A percentile compares a stretch with the other conserved stretches of the same genome.
Evolutionary conservation across 2,113 vertebrate genomes (phyloP).

Genomic region (Bungarus multicinctus): DNA sequence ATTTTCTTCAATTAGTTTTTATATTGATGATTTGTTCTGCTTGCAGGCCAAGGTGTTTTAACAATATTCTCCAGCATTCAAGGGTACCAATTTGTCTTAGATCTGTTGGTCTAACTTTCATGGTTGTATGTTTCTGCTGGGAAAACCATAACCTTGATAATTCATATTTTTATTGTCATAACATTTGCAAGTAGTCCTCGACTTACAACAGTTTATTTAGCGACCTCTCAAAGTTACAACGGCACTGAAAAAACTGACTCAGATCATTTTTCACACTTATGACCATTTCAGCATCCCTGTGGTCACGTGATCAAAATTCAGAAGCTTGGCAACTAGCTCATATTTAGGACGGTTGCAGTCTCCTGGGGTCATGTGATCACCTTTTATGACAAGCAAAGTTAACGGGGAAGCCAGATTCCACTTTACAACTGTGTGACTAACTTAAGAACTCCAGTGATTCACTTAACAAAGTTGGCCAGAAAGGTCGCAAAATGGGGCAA

Average conservation of each 20-base stretch:
- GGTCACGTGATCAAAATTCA: neutral
- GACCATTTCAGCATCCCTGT: neutral
- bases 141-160: neutral
- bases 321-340: neutral
- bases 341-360: too few species aligned
- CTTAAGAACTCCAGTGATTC: too few species aligned
- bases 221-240: neutral
- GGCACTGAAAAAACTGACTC: neutral
- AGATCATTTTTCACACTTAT: neutral
- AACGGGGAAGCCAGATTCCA: too few species aligned
- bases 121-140: neutral
- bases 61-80: neutral
- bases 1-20: neutral
- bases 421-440: too few species aligned
- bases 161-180: neutral
- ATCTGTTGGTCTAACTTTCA: neutral
- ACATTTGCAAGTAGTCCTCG: neutral
- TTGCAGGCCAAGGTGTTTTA: neutral
- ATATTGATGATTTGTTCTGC: neutral
- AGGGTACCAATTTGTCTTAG: neutral
- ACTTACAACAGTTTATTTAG: neutral
- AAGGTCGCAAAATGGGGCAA: neutral
- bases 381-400: too few species aligned
- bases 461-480: too few species aligned
- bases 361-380: too few species aligned